Evolutionary conservation across 2,888 invertebrate species (phyloP).

Genomic region (Apotomis turbidana): DNA sequence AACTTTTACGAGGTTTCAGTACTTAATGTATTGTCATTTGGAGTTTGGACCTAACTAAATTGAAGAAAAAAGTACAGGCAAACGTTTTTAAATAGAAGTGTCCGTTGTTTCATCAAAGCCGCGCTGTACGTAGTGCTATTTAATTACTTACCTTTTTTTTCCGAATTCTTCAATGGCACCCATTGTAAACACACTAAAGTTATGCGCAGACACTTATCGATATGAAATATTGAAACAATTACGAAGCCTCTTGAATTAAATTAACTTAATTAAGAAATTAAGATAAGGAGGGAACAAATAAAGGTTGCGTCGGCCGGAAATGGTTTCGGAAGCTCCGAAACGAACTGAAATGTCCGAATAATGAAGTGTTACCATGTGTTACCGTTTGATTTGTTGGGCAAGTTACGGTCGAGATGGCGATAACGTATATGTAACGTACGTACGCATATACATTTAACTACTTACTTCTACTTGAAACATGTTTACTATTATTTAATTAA

Average conservation of each 20-base stretch:
- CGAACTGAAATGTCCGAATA: constrained; percentile 70
- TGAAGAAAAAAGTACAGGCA: too few relatives aligned
- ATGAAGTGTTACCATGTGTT: constrained; percentile 52
- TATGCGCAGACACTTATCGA: constrained; percentile 34
- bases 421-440: not conserved
- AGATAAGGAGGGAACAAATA: constrained; percentile 73
- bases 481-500: too few relatives aligned
- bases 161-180: not conserved
- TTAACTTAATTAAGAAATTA: constrained; percentile 77
- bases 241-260: constrained; percentile 43
- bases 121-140: not conserved
- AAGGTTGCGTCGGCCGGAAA: constrained; percentile 77
- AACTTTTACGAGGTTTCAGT: too few relatives aligned
- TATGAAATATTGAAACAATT: constrained; percentile 48
- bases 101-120: not conserved
- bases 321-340: constrained; percentile 72
- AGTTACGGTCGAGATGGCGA: constrained; percentile 3
- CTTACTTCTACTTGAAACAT: too few relatives aligned
- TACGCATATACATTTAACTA: too few relatives aligned
- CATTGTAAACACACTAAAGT: constrained; percentile 30
- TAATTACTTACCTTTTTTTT: not conserved
- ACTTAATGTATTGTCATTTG: too few relatives aligned
- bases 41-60: too few relatives aligned
- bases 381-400: constrained; percentile 5
- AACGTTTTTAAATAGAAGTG: not conserved